phyloP scores from a whole-genome alignment of 2,888 invertebrate species.

The Capitulum mitella region DNA sequence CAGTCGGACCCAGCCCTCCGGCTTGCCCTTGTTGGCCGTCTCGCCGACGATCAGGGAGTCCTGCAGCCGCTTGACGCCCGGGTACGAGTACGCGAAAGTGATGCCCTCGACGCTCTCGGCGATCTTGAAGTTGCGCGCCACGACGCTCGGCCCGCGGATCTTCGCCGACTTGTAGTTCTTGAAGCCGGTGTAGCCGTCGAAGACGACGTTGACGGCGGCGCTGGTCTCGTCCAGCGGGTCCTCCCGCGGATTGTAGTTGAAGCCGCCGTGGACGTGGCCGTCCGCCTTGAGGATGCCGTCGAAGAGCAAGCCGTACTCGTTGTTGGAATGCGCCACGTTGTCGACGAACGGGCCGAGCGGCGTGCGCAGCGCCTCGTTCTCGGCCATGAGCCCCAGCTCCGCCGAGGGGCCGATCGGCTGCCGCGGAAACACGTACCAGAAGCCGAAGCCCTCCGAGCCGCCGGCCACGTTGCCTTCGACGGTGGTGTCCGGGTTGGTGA shows the following conservation, averaged over 20 bases:
- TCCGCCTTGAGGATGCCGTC: neutral
- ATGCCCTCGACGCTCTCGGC: constrained; percentile 21
- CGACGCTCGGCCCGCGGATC: neutral
- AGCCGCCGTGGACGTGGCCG: neutral
- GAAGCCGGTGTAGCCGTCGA: neutral
- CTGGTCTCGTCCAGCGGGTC: neutral
- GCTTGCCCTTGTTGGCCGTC: constrained; percentile 20
- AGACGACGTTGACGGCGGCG: neutral
- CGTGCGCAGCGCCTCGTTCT: neutral
- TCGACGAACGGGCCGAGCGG: neutral
- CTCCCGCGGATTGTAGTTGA: neutral
- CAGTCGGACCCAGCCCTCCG: constrained; percentile 1
- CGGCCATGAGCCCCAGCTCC: neutral
- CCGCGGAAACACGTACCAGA: constrained; percentile 3
- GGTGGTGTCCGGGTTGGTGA: neutral
- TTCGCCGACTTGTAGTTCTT: constrained; percentile 20
- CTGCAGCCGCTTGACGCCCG: neutral
- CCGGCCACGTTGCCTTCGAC: constrained; percentile 17
- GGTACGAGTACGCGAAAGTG: neutral
- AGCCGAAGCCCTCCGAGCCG: constrained; percentile 7
- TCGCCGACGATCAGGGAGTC: constrained; percentile 14
- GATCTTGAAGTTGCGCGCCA: neutral
- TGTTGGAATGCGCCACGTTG: constrained; percentile 18
- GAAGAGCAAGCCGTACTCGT: constrained; percentile 3
- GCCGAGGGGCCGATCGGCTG: neutral